A percentile compares a stretch with the other conserved stretches of the same genome.
Conservation (phyloP, 2,797 vertebrate species). For the Pogoniulus pusillus region DNA sequence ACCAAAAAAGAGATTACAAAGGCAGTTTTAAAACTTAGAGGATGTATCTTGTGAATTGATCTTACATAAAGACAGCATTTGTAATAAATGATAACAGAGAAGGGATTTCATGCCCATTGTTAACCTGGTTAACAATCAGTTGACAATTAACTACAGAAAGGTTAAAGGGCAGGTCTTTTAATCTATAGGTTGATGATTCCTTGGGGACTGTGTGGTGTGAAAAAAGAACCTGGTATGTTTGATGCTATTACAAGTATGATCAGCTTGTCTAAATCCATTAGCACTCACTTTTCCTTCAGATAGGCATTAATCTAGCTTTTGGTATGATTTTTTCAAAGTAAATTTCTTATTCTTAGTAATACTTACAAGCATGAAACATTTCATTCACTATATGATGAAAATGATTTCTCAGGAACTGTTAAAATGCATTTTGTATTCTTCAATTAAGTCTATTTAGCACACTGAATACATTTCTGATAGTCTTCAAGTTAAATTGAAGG, state of each 20-base stretch:
- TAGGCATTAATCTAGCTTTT: slow-evolving; percentile 37
- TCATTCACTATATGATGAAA: neutral
- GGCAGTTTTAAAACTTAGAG: neutral
- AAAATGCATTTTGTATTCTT: neutral
- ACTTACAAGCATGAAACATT: neutral
- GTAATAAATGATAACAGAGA: slow-evolving; percentile 13
- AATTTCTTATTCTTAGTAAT: slow-evolving; percentile 32
- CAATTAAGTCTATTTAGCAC: neutral
- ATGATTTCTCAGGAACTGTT: slow-evolving; percentile 7
- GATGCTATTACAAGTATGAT: slow-evolving; percentile 61
- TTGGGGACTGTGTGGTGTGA: slow-evolving; percentile 47
- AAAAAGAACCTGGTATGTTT: slow-evolving; percentile 61
- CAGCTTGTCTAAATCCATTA: slow-evolving; percentile 68
- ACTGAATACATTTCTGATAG: neutral
- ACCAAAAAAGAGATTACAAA: neutral
- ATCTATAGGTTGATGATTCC: slow-evolving; percentile 55
- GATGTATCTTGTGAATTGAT: neutral
- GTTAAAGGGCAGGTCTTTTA: slow-evolving; percentile 52
- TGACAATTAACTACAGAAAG: slow-evolving; percentile 44
- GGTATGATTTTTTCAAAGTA: neutral
- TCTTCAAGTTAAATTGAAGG: neutral
- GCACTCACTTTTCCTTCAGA: slow-evolving; percentile 39
- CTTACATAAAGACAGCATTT: neutral
- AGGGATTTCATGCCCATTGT: neutral
- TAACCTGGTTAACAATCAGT: slow-evolving; percentile 31